Conservation (phyloP, 2,113 vertebrate species). For the Tragulus kanchil region DNA sequence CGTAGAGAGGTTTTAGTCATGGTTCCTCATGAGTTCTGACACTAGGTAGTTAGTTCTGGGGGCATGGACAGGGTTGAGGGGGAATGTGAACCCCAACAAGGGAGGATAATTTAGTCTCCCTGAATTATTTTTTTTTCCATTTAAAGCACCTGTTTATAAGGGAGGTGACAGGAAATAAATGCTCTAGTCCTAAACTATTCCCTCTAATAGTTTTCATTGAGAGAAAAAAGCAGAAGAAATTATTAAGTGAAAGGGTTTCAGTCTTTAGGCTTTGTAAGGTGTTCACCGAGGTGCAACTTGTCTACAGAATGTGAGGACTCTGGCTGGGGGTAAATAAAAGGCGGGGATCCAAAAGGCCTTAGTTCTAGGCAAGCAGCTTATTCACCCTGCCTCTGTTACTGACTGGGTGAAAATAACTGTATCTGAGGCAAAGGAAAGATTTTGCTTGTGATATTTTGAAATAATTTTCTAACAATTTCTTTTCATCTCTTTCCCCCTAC, state of each 20-base stretch:
- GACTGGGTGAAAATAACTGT: not conserved
- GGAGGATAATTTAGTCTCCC: not conserved
- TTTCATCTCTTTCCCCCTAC: accelerated
- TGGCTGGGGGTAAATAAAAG: not conserved
- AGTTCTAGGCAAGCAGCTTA: not conserved
- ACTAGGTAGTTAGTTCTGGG: not conserved
- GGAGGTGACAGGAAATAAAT: not conserved
- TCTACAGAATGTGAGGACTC: not conserved
- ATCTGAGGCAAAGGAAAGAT: not conserved
- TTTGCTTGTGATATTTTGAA: conserved; percentile 42
- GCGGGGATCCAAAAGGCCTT: not conserved
- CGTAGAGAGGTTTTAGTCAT: not conserved
- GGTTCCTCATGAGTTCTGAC: not conserved
- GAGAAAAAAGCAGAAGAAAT: conserved; percentile 47
- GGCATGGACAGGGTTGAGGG: not conserved
- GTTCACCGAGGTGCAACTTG: not conserved
- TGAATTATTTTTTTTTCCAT: not conserved
- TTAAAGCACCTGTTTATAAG: conserved; percentile 27
- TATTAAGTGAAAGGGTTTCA: not conserved
- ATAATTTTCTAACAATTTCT: not conserved
- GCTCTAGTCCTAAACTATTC: not conserved
- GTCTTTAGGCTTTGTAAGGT: not conserved
- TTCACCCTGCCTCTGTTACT: not conserved
- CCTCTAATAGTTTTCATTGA: not conserved
- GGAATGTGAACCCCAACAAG: not conserved